A percentile compares a stretch with the other conserved stretches of the same genome.
Conservation (phyloP, 2,113 vertebrate genomes). For the Lanius collurio region DNA sequence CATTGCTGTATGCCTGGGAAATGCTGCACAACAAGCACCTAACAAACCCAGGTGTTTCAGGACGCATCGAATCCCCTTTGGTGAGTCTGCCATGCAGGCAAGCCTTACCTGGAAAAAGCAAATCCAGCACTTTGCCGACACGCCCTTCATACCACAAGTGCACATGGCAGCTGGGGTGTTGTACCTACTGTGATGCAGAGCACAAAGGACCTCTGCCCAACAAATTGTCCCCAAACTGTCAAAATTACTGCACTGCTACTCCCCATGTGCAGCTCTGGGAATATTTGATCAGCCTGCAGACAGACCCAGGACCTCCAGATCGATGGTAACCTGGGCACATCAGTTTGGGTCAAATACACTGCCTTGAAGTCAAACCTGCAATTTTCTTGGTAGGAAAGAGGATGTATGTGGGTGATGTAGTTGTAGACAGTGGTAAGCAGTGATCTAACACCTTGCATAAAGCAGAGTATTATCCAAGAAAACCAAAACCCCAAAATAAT, state of each 20-base stretch:
- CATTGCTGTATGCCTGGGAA: rapidly evolving
- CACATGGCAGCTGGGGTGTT: rapidly evolving
- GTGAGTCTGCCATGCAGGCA: rapidly evolving
- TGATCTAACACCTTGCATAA: background rate
- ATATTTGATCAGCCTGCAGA: background rate
- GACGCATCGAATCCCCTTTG: rapidly evolving
- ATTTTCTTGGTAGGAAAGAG: background rate
- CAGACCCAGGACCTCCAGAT: background rate
- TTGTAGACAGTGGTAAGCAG: background rate
- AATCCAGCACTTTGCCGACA: rapidly evolving
- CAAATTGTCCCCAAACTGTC: too few species aligned
- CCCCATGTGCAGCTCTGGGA: background rate
- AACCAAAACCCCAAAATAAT: background rate
- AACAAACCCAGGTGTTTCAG: background rate
- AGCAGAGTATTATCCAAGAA: background rate
- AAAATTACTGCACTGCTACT: rapidly evolving
- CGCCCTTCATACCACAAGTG: rapidly evolving
- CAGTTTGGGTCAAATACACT: background rate
- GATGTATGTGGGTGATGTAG: background rate
- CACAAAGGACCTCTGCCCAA: background rate
- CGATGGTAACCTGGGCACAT: too few species aligned
- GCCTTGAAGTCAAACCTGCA: rapidly evolving
- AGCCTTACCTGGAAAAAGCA: background rate
- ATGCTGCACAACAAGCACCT: too few species aligned
- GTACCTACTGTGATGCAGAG: rapidly evolving